A percentile compares a stretch with the other conserved stretches of the same genome.
Conservation (phyloP, 2,797 vertebrate genomes). For the Pangasius krempfi region DNA sequence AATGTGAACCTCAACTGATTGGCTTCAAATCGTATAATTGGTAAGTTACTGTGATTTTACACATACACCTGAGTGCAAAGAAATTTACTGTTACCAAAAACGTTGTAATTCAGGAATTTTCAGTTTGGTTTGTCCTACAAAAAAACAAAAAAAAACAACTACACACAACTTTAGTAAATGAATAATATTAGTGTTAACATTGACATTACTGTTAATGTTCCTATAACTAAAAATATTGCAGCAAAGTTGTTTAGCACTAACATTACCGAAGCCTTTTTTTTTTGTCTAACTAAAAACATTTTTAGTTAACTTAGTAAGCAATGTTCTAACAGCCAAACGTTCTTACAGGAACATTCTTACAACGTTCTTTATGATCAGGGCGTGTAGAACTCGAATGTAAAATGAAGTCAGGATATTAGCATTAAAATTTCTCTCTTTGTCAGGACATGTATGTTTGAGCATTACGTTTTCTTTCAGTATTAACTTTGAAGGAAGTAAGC, state of each 20-base stretch:
- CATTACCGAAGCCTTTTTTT: background rate
- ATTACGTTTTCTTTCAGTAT: background rate
- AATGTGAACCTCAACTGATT: no score
- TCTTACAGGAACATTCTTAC: background rate
- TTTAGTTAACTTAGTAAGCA: background rate
- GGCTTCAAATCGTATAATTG: background rate
- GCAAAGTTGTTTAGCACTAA: background rate
- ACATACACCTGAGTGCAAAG: background rate
- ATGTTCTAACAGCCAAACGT: background rate
- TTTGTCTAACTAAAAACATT: background rate
- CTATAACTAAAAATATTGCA: background rate
- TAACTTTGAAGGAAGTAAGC: background rate
- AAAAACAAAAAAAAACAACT: no score
- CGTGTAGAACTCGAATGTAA: background rate
- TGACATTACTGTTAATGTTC: background rate
- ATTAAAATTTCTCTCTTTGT: background rate
- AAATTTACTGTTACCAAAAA: background rate
- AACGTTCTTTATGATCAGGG: background rate
- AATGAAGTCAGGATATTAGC: background rate
- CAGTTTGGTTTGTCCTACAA: background rate
- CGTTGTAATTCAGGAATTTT: background rate
- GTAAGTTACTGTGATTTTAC: background rate
- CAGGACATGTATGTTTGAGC: background rate
- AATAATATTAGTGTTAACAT: background rate
- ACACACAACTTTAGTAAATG: no score